Evolutionary conservation across 2,888 invertebrate genomes (phyloP).

Genomic region (Thumatha senex): DNA sequence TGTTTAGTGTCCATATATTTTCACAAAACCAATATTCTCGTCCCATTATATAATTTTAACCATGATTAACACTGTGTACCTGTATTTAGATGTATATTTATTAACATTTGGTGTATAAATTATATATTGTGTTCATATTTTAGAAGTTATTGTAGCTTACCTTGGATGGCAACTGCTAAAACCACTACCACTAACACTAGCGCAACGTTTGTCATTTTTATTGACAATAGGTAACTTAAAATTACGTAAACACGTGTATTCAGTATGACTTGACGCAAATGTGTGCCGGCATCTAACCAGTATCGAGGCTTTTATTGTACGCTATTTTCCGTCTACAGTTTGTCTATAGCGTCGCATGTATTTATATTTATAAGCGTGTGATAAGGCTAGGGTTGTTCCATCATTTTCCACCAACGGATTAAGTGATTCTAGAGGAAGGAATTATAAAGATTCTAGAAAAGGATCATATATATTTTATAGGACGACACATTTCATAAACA

Average conservation of each 20-base stretch:
- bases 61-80: no score
- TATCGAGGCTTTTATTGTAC: constrained; percentile 32
- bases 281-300: constrained; percentile 22
- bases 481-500: no score
- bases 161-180: constrained; percentile 41
- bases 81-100: no score
- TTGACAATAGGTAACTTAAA: constrained; percentile 19
- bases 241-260: constrained; percentile 22
- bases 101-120: no score
- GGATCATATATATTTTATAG: no score
- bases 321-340: constrained; percentile 11
- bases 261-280: constrained; percentile 21
- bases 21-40: no score
- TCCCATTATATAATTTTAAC: no score
- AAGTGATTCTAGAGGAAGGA: no score
- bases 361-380: background rate
- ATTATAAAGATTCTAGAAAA: no score
- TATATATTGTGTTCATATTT: no score
- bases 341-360: background rate
- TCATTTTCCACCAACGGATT: background rate
- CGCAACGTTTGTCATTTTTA: constrained; percentile 45
- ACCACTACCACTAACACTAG: constrained; percentile 34
- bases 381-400: background rate
- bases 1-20: no score
- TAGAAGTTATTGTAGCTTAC: constrained; percentile 37